Base-by-base conservation (phyloP, 1,140 invertebrate species). In the Neodiprion lecontei region DNA sequence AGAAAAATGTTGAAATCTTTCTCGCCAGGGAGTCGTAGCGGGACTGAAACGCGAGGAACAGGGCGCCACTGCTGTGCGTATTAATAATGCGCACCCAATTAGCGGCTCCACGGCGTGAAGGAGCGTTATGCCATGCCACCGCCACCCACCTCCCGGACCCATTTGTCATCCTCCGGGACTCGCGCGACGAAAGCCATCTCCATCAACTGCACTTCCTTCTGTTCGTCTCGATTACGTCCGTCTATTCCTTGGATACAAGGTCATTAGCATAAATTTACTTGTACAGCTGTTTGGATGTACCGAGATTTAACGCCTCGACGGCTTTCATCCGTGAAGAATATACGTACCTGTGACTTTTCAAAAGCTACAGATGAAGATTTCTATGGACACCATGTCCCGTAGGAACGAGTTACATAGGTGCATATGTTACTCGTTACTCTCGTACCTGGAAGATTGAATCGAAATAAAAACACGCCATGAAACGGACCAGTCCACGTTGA, bases 31-130 rank as follows among this genome's bases (percentile, higher is more conserved):
- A 61, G 53, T 61, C 53, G 53, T 61, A 14, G 53, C 11, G 53
- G 53, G 53, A 5, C 53, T 61, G 7, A 61, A 61, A 17, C 53
- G 53, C n/a, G 9, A 61, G 53, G 53, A 61, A 61, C 53, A 17
- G 53, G 53, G 53, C 53, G 53, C 53, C 53, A 61, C 53, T 61
- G 53, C 53, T 61, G 53, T 61, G 53, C 53, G 53, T 75, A 72
- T 81, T 81, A 80, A 80, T 80, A 80, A 81, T 78, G 80, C 79
- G 75, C 76, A 72, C 80, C 79, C 80, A 81, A 81, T 81, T 81
- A 81, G 71, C 76, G 67, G 72, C 53, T 72, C 77, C 72, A 71
- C 72, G 75, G 72, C 72, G 67, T 23, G 72, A 14, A 53, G 74
- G 73, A 71, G n/a, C 53, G 53, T 17, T 61, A 61, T 17, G 53